A percentile compares a stretch with the other conserved stretches of the same genome.
phyloP scores from a whole-genome alignment of 2,113 vertebrate genomes.

The Oreochromis spilurus region DNA sequence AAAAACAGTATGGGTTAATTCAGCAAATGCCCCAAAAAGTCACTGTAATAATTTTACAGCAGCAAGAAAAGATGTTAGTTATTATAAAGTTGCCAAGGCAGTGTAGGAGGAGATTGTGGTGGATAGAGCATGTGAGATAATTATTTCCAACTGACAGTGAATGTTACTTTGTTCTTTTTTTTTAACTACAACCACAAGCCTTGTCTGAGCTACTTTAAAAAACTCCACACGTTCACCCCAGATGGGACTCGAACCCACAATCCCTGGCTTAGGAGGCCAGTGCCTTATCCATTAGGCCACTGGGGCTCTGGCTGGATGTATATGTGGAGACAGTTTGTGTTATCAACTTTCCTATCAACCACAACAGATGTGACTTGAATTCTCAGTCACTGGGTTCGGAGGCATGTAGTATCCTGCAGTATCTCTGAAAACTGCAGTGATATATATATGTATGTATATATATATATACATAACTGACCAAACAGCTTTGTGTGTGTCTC shows the following conservation, averaged over 20 bases:
- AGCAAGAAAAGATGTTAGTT: background rate
- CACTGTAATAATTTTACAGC: background rate
- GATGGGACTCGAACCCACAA: conserved; percentile 63
- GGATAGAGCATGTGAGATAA: background rate
- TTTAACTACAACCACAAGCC: background rate
- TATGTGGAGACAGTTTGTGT: background rate
- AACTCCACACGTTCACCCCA: background rate
- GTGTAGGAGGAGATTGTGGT: background rate
- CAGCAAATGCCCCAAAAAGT: background rate
- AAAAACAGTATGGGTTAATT: background rate
- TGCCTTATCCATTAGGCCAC: conserved; percentile 83
- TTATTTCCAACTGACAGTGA: background rate
- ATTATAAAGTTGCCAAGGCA: background rate
- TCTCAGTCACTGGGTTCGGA: background rate
- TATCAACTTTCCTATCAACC: background rate
- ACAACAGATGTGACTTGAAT: background rate
- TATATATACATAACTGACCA: background rate
- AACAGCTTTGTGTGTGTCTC: background rate
- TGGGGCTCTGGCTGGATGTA: conserved; percentile 33
- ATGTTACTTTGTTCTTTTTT: background rate
- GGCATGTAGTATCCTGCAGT: background rate
- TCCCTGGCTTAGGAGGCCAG: conserved; percentile 71
- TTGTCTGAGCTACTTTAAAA: background rate
- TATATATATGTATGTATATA: background rate
- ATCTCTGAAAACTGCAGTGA: background rate